Percentiles rank a stretch among this genome's conserved stretches.
phyloP scores from a whole-genome alignment of 2,113 vertebrate genomes.

The Acrocephalus kingi region DNA sequence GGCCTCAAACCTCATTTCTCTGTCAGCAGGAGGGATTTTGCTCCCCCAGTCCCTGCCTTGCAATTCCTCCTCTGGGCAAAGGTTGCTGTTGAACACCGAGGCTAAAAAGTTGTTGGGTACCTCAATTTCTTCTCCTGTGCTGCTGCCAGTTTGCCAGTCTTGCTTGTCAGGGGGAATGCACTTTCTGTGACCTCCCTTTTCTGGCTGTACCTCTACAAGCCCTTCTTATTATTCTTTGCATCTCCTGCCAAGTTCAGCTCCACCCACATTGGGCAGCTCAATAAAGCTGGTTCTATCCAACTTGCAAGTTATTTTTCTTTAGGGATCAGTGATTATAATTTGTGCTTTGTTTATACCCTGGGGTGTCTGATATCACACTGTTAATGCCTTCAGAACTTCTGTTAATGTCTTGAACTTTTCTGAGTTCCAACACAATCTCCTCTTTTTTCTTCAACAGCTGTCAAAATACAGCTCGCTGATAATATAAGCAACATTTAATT shows the following conservation, averaged over 20 bases:
- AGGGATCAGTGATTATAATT: slow-evolving; percentile 1
- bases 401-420: neutral
- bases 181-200: neutral
- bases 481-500: neutral
- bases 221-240: neutral
- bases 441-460: neutral
- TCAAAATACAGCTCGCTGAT: neutral
- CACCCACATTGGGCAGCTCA: neutral
- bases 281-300: neutral
- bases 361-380: neutral
- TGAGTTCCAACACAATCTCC: neutral
- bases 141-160: neutral
- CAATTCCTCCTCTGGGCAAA: neutral
- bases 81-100: neutral
- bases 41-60: neutral
- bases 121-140: neutral
- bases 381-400: slow-evolving; percentile 29
- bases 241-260: neutral
- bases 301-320: neutral
- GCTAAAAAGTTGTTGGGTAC: neutral
- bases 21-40: neutral
- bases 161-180: neutral
- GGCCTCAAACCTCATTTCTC: neutral
- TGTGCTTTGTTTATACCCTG: slow-evolving; percentile 13
- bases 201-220: neutral